These are phyloP conservation scores for Astreopora myriophthalma DNA, from an alignment of 64 coral and sea anemone species.

Conservation along the genomic window DNA sequence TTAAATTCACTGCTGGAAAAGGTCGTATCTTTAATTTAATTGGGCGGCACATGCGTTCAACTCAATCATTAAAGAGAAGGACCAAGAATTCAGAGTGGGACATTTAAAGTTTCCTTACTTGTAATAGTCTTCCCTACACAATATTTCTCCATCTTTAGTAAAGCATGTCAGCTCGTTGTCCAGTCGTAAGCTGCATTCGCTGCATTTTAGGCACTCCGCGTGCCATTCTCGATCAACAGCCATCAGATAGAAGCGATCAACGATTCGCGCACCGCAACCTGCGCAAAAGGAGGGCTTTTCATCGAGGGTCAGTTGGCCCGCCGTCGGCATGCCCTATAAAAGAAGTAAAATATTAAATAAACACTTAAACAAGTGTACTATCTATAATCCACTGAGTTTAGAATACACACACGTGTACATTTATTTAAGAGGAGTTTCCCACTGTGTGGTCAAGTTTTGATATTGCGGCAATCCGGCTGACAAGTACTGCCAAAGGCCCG, in stretches of 20 bases:
- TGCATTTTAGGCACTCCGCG: constrained; percentile 82
- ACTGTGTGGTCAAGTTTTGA: no score
- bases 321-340: constrained; percentile 75
- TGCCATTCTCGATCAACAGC: constrained; percentile 88
- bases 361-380: neutral
- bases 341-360: neutral
- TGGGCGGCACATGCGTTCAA: no score
- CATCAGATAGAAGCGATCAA: constrained; percentile 88
- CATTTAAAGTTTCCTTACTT: constrained; percentile 42
- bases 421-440: neutral
- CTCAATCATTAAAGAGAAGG: no score
- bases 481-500: no score
- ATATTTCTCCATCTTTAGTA: constrained; percentile 83
- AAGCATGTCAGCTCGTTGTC: constrained; percentile 93
- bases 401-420: neutral
- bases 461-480: no score
- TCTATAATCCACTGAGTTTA: neutral
- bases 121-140: constrained; percentile 92
- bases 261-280: constrained; percentile 77
- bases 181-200: constrained; percentile 76
- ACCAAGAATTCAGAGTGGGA: neutral
- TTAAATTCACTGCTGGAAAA: no score
- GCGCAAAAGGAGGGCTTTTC: constrained; percentile 80
- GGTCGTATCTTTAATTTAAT: no score
- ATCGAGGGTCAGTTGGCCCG: constrained; percentile 67